Evolutionary conservation across 2,113 vertebrate species (phyloP).

Genomic region (Thoracochromis brauschi): DNA sequence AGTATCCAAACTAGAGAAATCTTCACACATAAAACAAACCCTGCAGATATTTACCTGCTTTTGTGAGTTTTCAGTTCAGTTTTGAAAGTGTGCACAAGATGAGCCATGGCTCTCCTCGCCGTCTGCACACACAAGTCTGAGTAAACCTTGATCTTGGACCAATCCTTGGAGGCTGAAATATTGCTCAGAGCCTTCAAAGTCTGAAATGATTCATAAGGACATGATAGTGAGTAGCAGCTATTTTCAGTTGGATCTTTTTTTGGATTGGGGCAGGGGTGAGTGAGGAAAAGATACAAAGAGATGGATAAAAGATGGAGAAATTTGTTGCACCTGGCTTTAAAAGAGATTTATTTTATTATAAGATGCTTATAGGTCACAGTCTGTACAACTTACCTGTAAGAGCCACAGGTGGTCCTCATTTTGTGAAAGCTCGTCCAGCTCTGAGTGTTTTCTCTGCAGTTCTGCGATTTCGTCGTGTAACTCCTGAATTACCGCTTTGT

Average conservation of each 20-base stretch:
- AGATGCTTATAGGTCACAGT: accelerated
- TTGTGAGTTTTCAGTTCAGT: constrained; percentile 3
- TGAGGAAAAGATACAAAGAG: background rate
- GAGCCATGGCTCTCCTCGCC: constrained; percentile 41
- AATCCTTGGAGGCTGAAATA: constrained; percentile 36
- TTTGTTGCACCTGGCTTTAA: background rate
- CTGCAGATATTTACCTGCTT: background rate
- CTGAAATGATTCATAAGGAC: constrained; percentile 17
- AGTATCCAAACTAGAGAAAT: background rate
- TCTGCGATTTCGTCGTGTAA: constrained; percentile 17
- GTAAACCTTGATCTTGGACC: constrained; percentile 42
- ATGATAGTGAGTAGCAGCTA: background rate
- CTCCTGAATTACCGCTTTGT: background rate
- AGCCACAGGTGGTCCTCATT: constrained; percentile 29
- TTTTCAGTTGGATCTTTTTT: background rate
- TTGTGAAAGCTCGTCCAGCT: constrained; percentile 41
- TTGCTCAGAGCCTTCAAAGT: constrained; percentile 35
- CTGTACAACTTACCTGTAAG: constrained; percentile 24
- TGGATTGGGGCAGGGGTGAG: background rate
- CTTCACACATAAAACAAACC: accelerated
- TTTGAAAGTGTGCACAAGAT: background rate
- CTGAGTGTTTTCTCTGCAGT: background rate
- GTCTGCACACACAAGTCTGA: constrained; percentile 55
- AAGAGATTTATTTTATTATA: background rate
- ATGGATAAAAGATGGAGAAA: accelerated